These are phyloP conservation scores for Brachionichthys hirsutus DNA, from an alignment of 2,113 vertebrate genomes.

Conservation along the genomic window DNA sequence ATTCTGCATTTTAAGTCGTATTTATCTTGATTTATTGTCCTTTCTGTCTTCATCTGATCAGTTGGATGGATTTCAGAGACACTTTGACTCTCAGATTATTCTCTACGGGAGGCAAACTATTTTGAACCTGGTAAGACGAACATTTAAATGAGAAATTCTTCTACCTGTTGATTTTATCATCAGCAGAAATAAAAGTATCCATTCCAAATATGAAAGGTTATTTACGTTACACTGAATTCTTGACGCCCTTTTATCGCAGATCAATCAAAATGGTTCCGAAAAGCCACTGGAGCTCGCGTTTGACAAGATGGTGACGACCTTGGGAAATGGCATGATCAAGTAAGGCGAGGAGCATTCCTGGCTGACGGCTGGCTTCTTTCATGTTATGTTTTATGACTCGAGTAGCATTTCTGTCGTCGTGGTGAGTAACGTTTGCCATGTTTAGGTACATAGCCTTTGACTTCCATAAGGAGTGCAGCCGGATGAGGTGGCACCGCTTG, in stretches of 20 bases:
- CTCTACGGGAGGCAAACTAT: slow-evolving; percentile 96
- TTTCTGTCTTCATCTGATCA: no score
- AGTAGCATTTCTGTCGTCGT: no score
- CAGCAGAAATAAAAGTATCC: no score
- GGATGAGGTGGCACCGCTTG: slow-evolving; percentile 95
- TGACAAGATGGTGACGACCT: slow-evolving; percentile 87
- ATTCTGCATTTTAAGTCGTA: no score
- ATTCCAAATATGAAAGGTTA: no score
- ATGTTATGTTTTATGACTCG: no score
- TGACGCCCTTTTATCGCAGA: slow-evolving; percentile 70
- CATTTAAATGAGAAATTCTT: no score
- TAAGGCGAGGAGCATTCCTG: no score
- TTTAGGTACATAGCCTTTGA: slow-evolving; percentile 92
- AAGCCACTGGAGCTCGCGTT: slow-evolving; percentile 93
- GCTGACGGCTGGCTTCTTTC: no score
- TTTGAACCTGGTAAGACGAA: slow-evolving; percentile 93
- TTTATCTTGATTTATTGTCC: no score
- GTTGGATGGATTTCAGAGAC: slow-evolving; percentile 83
- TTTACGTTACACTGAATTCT: no score
- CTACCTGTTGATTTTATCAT: no score
- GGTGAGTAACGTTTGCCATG: neutral
- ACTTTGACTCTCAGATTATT: slow-evolving; percentile 96
- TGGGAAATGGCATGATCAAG: slow-evolving; percentile 90
- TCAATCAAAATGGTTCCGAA: slow-evolving; percentile 98
- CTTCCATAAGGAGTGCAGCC: slow-evolving; percentile 98